A percentile compares a stretch with the other conserved stretches of the same genome.
Evolutionary conservation across 2,797 vertebrate genomes (phyloP).

Genomic region (Chlorospingus semifuscus): DNA sequence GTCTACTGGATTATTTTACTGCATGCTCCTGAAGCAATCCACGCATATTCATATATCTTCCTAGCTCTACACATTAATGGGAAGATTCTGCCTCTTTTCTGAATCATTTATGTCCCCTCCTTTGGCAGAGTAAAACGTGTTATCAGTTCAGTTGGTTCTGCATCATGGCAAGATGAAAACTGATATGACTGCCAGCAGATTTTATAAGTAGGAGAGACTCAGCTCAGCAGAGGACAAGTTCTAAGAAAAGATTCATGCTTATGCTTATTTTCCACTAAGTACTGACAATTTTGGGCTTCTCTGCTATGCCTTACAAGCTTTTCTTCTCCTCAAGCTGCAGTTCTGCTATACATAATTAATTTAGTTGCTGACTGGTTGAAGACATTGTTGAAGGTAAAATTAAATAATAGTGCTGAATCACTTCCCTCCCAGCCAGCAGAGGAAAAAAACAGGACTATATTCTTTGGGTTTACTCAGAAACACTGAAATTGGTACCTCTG

Average conservation of each 20-base stretch:
- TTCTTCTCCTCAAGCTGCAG: background rate
- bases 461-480: background rate
- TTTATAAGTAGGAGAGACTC: background rate
- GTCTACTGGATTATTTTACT: background rate
- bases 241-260: constrained; percentile 8
- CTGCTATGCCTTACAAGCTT: background rate
- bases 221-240: background rate
- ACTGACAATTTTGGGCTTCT: background rate
- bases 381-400: background rate
- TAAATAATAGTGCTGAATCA: background rate
- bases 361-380: background rate
- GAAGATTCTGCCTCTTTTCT: background rate
- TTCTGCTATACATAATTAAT: background rate
- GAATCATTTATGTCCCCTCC: background rate
- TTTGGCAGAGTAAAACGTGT: background rate
- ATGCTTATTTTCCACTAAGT: constrained; percentile 19
- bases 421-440: background rate
- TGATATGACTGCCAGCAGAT: background rate
- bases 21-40: background rate
- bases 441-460: background rate
- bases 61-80: background rate
- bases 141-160: background rate
- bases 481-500: background rate
- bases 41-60: background rate
- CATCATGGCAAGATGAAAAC: background rate